Base-by-base conservation (phyloP, 1,140 invertebrate genomes). In the Drosophila prosaltans region DNA sequence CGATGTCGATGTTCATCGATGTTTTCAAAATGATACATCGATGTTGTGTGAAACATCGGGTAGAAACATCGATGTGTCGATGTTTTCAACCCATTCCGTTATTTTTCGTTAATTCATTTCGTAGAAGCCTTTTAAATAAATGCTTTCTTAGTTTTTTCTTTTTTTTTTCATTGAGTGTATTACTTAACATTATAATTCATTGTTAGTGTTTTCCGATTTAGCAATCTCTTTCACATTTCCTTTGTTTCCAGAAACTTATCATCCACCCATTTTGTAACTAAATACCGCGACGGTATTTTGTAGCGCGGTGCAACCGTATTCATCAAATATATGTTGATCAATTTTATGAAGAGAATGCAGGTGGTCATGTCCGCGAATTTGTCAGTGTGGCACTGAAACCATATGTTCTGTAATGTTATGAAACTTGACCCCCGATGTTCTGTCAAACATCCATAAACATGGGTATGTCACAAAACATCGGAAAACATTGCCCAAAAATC, bases 331-430 rank as follows among this genome's bases (percentile, higher is more conserved):
- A 36, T 48, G 6, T 48, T 48, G 45, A 24, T 48, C 45, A 24
- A 48, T 48, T 48, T 48, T 48, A 48, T 48, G 16, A 48, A 48
- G 45, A 16, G 45, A 48, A 16, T 16, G 45, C 16, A 48, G 45
- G 45, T 48, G 16, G 45, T 48, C n/a, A 43, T 43, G 41, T 43
- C 48, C 69, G 72, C 48, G 24, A 43, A 54, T 61, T 68, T 40
- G 39, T 32, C 62, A 43, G 55, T 41, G 65, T 60, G 67, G 64
- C 69, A 28, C 43, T 45, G 43, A 21, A 45, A 21, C 43, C 43
- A 45, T 16, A 43, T 43, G 11, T 43, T 43, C 41, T 43, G 41
- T 2, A 43, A 43, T 43, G 41, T 43, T 43, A 3, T 43, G 43
- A 45, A 11, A 43, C 8, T 43, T 45, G 11, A 45, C 43, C 21